Conservation (phyloP, 2,888 invertebrate species). For the Ectemnius continuus region DNA sequence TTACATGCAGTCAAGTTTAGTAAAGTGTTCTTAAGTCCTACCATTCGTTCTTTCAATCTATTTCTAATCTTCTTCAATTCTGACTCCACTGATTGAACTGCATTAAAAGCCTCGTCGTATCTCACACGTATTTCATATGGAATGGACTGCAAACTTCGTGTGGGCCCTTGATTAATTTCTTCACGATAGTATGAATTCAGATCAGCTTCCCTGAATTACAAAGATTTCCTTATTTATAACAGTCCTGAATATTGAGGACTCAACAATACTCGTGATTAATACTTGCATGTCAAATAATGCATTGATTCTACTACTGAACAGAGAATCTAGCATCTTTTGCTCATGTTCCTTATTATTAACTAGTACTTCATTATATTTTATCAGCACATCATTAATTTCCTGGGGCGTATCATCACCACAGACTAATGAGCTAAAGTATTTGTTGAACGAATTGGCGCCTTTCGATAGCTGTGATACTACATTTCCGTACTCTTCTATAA, state of each 20-base stretch:
- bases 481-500: conserved; percentile 64
- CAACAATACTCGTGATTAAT: not conserved
- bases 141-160: conserved; percentile 62
- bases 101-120: conserved; percentile 54
- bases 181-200: conserved; percentile 53
- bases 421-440: conserved; percentile 67
- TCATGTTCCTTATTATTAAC: conserved; percentile 61
- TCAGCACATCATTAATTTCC: conserved; percentile 53
- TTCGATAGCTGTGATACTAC: conserved; percentile 47
- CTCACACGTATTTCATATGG: conserved; percentile 57
- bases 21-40: conserved; percentile 47
- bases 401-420: conserved; percentile 41
- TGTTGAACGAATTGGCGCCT: conserved; percentile 66
- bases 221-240: conserved; percentile 13
- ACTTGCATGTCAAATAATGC: conserved; percentile 55
- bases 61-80: conserved; percentile 62
- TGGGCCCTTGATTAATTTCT: conserved; percentile 65
- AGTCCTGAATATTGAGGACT: not conserved
- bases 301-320: conserved; percentile 35
- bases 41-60: conserved; percentile 70
- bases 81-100: conserved; percentile 58
- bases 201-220: conserved; percentile 60
- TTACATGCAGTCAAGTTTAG: not conserved
- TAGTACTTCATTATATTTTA: conserved; percentile 63
- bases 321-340: conserved; percentile 53